Percentiles rank a stretch among this genome's conserved stretches.
These are phyloP conservation scores for Sinocyclocheilus maitianheensis DNA, from an alignment of 2,113 vertebrate species.

Conservation along the genomic window DNA sequence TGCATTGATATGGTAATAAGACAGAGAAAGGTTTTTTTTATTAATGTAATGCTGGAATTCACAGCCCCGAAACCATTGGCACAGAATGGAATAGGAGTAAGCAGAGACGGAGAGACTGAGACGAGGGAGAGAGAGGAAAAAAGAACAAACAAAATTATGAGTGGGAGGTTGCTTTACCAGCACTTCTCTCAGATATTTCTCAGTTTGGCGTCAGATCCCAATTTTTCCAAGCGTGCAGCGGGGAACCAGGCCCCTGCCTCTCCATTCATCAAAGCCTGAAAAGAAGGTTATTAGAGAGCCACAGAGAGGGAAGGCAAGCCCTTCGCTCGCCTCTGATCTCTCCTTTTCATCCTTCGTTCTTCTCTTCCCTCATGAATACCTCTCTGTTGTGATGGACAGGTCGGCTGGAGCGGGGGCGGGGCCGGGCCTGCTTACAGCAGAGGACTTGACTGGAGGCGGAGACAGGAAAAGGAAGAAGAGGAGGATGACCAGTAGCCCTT, in stretches of 20 bases:
- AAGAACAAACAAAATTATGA: conserved; percentile 59
- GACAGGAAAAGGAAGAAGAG: conserved; percentile 72
- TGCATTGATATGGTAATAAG: conserved; percentile 62
- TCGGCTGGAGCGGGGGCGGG: conserved; percentile 75
- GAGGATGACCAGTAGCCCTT: conserved; percentile 71
- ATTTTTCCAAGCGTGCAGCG: conserved; percentile 58
- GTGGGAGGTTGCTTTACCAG: conserved; percentile 55
- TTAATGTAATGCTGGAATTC: conserved; percentile 54
- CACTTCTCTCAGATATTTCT: conserved; percentile 60
- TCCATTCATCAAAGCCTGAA: conserved; percentile 58
- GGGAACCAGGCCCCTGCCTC: conserved; percentile 56
- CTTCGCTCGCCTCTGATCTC: conserved; percentile 55
- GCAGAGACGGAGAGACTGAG: conserved; percentile 54
- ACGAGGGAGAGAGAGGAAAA: conserved; percentile 31
- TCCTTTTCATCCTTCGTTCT: conserved; percentile 52
- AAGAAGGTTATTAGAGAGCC: conserved; percentile 62
- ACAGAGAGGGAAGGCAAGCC: conserved; percentile 56
- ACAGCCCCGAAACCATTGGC: conserved; percentile 52
- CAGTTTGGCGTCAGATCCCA: conserved; percentile 61
- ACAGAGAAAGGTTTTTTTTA: conserved; percentile 43
- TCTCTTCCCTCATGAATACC: conserved; percentile 12
- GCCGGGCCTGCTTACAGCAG: conserved; percentile 76
- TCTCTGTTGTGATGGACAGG: conserved; percentile 67
- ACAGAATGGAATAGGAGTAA: conserved; percentile 44
- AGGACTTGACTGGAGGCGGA: conserved; percentile 68